phyloP scores from a whole-genome alignment of 2,797 vertebrate genomes.

The Melanotaenia parkinsoni region DNA sequence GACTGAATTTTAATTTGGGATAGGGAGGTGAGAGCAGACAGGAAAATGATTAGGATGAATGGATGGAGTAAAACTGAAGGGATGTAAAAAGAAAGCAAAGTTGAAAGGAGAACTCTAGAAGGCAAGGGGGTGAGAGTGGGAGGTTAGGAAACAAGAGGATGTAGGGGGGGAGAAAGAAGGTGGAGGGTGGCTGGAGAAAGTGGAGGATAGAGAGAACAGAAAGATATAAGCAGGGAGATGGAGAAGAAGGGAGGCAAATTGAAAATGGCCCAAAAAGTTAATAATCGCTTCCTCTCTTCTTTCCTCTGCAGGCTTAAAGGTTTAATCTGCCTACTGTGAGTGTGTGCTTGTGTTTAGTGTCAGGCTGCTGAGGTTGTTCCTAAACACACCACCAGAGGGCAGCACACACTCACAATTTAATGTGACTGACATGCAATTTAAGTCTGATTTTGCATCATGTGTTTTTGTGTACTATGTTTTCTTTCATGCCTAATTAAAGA shows the following conservation, averaged over 20 bases:
- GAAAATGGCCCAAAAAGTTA: conserved; percentile 48
- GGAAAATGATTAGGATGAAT: conserved; percentile 17
- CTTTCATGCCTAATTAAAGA: not conserved
- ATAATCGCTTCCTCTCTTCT: conserved; percentile 58
- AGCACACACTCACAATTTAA: conserved; percentile 41
- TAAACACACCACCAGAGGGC: conserved; percentile 45
- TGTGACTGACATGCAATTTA: too few relatives aligned
- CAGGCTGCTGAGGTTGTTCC: conserved; percentile 14
- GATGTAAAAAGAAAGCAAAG: not conserved
- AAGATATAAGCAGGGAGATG: not conserved
- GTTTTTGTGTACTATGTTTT: not conserved
- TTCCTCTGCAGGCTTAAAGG: conserved; percentile 69
- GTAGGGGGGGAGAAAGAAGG: not conserved
- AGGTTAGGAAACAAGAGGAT: not conserved
- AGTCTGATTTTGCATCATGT: not conserved
- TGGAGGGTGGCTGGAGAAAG: not conserved
- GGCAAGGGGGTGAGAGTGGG: not conserved
- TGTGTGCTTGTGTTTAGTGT: conserved; percentile 27
- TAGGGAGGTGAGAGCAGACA: conserved; percentile 5
- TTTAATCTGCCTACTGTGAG: conserved; percentile 63
- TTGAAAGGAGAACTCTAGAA: not conserved
- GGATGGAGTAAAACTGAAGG: conserved; percentile 8
- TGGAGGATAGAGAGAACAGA: conserved; percentile 9
- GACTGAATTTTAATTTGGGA: conserved; percentile 35
- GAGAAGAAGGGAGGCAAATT: conserved; percentile 15